A percentile compares a stretch with the other conserved stretches of the same genome.
These are phyloP conservation scores for Leptocoma aspasia DNA, from an alignment of 2,113 vertebrate genomes.

Conservation along the genomic window DNA sequence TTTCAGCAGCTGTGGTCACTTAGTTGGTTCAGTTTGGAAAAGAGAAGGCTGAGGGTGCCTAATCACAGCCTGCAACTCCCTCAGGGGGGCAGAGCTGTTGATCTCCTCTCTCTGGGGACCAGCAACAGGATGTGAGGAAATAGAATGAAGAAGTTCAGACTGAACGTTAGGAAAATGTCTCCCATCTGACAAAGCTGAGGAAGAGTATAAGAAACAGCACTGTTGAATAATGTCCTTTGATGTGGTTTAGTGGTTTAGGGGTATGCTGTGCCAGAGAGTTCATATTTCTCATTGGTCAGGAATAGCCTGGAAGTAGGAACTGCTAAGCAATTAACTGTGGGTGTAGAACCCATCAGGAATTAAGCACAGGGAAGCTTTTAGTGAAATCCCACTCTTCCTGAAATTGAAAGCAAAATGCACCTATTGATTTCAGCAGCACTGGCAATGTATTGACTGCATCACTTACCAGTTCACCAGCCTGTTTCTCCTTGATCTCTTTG, in stretches of 20 bases:
- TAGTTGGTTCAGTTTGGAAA: neutral
- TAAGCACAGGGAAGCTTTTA: neutral
- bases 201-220: neutral
- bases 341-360: neutral
- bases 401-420: neutral
- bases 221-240: neutral
- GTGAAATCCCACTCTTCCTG: neutral
- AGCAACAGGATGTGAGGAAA: accelerated
- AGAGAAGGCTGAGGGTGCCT: neutral
- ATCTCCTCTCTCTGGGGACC: neutral
- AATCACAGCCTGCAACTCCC: neutral
- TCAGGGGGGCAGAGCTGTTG: accelerated
- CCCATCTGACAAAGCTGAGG: neutral
- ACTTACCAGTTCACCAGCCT: neutral
- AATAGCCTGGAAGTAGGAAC: neutral
- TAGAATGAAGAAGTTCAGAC: neutral
- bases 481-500: neutral
- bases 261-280: neutral
- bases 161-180: neutral
- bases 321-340: neutral
- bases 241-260: neutral
- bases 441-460: neutral
- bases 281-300: neutral
- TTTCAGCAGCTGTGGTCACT: neutral
- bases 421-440: neutral